Base-by-base conservation (phyloP, 64 coral and sea anemone genomes). In the Porites australiensis region DNA sequence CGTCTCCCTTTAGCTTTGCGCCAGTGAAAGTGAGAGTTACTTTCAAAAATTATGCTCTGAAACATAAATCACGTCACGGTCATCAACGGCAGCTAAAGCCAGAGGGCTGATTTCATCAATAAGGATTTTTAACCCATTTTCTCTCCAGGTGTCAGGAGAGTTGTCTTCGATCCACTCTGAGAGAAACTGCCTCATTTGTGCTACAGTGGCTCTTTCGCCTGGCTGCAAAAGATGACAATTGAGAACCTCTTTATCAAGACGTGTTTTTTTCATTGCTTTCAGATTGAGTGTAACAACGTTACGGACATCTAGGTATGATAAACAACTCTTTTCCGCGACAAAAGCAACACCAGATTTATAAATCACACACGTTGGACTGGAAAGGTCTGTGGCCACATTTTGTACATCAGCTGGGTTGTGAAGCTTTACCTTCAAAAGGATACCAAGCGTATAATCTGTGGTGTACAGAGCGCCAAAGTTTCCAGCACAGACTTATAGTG, bases 361-460 rank as follows among this genome's bases (percentile, higher is more conserved):
- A 43, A 68, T 80, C 43, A 90, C 63, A 20, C 88, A 27, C 37
- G 88, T 90, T 79, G 88, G 88, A 43, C 57, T 74, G 8, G 13
- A 51, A 74, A 88, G 21, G 9, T 75, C 86, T 8, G 49, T 8
- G 49, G 49, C 86, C 23, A 88, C 4, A 15, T 58, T 20, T 80
- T 90, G 75, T 44, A 90, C 46, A 27, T 90, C 76, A 48, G 63
- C 64, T 44, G 62, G 61, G 88, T 90, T 90, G 12, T 90, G 88
- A 57, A 90, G 58, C 50, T 57, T 90, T 16, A 71, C 59, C 54
- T 90, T 64, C 15, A 80, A 90, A 58, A 79, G 75, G 66, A 50
- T 49, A n/a, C 62, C 88, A 70, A 45, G 60, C 4, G 49, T 58
- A 49, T 80, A 90, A 27, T 81, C 88, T 12, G 74, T 69, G 44